Evolutionary conservation across 2,888 invertebrate genomes (phyloP), one percentile per base, ranked within the genome.

Genomic region (Coleophora deauratella): DNA sequence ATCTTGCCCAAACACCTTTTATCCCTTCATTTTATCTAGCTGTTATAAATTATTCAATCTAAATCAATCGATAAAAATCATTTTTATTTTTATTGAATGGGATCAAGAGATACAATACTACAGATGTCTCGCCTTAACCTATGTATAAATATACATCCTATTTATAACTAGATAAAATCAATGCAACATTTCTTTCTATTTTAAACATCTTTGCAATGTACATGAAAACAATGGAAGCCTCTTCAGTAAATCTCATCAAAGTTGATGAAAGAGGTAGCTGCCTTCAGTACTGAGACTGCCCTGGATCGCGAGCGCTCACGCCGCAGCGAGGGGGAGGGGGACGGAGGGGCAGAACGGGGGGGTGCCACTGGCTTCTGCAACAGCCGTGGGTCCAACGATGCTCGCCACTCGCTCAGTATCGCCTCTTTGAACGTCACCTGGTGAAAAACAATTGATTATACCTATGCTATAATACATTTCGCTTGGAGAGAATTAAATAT

Each of bases 201-300:
- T n/a, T n/a, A n/a, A n/a, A n/a, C n/a, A n/a, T n/a, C n/a, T n/a
- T n/a, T n/a, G n/a, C n/a, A n/a, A n/a, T n/a, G n/a, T n/a, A n/a
- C n/a, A n/a, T n/a, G n/a, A n/a, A n/a, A n/a, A n/a, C n/a, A 21
- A 21, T 21, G 21, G 6, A 21, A 21, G 21, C 6, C 6, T 11
- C 11, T 8, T 62, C 43, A 79, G 52, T 84, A 84, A 44, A 79
- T 78, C 41, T 84, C 79, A 49, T 85, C 75, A 47, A 85, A 84
- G 43, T 85, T 84, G 6, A 85, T 84, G 28, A 85, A 82, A 0
- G 80, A 82, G 0, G 79, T 54, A 0, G 85, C 85, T 1, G 84
- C 85, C 37, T 57, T 55, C 0, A 85, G 60, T 0, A 85, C 82
- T 0, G 85, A 85, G 1, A 77, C 84, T 0, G 85, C 85, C 12